These are phyloP conservation scores for Eublepharis macularius DNA, from an alignment of 2,113 vertebrate genomes.

Conservation along the genomic window DNA sequence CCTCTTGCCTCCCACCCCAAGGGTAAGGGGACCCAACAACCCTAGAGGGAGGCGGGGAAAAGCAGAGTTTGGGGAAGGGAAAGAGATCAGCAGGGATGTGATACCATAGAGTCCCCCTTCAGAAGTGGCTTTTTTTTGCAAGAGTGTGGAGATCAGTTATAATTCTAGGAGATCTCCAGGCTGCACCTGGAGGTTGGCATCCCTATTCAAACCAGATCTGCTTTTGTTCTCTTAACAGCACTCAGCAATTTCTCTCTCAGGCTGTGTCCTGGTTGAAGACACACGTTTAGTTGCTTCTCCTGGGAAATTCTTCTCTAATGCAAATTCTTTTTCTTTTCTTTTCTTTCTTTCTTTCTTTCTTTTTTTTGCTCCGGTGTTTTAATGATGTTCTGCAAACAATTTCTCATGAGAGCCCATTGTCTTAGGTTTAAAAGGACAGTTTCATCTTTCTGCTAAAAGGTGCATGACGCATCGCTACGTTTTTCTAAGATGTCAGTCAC, in stretches of 20 bases:
- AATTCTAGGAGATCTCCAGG: too few species aligned
- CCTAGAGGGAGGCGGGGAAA: too few species aligned
- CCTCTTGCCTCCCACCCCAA: too few species aligned
- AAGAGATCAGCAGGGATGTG: too few species aligned
- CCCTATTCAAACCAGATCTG: not conserved
- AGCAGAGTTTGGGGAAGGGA: too few species aligned
- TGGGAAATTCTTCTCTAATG: conserved; percentile 6
- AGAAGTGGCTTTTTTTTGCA: too few species aligned
- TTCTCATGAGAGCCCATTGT: conserved; percentile 17
- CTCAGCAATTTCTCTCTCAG: not conserved
- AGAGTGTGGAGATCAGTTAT: too few species aligned
- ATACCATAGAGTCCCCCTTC: too few species aligned
- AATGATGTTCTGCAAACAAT: not conserved
- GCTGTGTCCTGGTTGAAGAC: not conserved
- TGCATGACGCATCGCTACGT: not conserved
- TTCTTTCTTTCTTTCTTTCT: not conserved
- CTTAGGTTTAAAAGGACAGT: conserved; percentile 16
- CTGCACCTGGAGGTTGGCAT: too few species aligned
- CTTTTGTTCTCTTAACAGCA: not conserved
- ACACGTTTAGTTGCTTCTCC: not conserved
- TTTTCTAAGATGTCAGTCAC: conserved; percentile 31
- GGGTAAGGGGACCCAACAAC: too few species aligned
- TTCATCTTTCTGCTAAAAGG: conserved; percentile 18
- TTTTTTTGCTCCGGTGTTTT: conserved; percentile 17
- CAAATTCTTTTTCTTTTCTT: not conserved